phyloP scores from a whole-genome alignment of 2,888 invertebrate genomes.

The Smittia aterrima region DNA sequence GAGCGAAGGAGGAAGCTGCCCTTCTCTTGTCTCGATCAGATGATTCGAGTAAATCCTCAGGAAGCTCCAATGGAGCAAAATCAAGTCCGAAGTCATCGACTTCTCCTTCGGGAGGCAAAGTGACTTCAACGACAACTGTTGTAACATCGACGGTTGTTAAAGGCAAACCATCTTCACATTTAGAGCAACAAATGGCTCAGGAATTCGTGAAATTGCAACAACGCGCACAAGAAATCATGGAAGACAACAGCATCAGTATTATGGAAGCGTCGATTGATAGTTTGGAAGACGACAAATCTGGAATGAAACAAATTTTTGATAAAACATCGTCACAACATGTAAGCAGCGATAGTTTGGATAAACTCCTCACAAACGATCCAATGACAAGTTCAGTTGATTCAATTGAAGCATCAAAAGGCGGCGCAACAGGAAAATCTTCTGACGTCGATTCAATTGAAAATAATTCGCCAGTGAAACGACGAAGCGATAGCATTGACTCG shows the following conservation, averaged over 20 bases:
- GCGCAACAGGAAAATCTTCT: conserved; percentile 47
- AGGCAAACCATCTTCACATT: conserved; percentile 44
- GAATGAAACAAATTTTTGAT: conserved; percentile 9
- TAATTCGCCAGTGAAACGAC: conserved; percentile 44
- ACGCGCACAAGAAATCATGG: conserved; percentile 31
- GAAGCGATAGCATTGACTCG: conserved; percentile 52
- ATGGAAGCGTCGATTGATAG: conserved; percentile 66
- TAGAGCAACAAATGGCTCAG: conserved; percentile 43
- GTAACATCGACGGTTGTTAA: conserved; percentile 48
- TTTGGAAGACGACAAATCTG: conserved; percentile 53
- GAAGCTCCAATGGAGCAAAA: conserved; percentile 52
- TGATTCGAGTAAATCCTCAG: conserved; percentile 53
- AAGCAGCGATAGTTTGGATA: conserved; percentile 69
- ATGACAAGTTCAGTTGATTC: conserved; percentile 61
- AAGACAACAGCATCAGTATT: conserved; percentile 49
- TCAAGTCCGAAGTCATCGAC: conserved; percentile 44
- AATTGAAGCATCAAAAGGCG: conserved; percentile 54
- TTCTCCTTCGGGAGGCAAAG: conserved; percentile 43
- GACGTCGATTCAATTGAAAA: conserved; percentile 53
- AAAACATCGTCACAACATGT: conserved; percentile 57
- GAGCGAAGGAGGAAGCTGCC: conserved; percentile 83
- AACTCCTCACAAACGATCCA: conserved; percentile 55
- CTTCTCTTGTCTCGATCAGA: conserved; percentile 60
- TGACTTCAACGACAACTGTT: conserved; percentile 45
- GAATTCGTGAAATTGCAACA: conserved; percentile 37